Evolutionary conservation across 1,140 invertebrate genomes (phyloP), one percentile per base, ranked within the genome.

Genomic region (Theocolax elegans): DNA sequence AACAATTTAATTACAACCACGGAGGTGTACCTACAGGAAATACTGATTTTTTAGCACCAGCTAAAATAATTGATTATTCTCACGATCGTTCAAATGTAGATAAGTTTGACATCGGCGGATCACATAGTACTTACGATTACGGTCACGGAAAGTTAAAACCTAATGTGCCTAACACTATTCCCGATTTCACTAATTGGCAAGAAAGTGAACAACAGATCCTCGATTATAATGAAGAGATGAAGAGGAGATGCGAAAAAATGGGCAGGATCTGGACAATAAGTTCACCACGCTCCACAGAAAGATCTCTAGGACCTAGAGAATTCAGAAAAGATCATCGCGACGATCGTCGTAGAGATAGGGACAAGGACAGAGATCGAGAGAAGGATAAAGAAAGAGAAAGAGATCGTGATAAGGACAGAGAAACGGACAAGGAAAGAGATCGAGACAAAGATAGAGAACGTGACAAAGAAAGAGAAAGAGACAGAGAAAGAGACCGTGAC

Each of bases 1-100:
- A 79, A 42, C 84, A 86, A 51, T 86, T 84, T 29, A 85, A 86
- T 78, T 86, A 86, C 59, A 85, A 86, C 75, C 85, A 86, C 53
- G 81, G 80, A 7, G 79, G 73, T 31, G 54, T 58, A 64, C n/a
- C 59, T 1, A 60, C 67, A 23, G 73, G 80, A n/a, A 74, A 73
- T 31, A 4, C 19, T n/a, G 63, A 66, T 10, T 59, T 64, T 6
- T 72, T 78, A 10, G 23, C 60, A 3, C 80, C 83, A 3, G 85
- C 87, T n/a, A 89, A 91, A 71, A 88, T 93, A 25, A 88, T 93
- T 49, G 91, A 94, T 83, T 93, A 94, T 83, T 89, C 92, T 92
- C 75, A 72, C 59, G 54, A 54, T 6, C 4, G 4, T 6, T 6
- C 4, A 35, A 4, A 4, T 35, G 10, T 4, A 6, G 10, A 10